Conservation (phyloP, 2,797 vertebrate genomes). For the Hippocampus kuda region DNA sequence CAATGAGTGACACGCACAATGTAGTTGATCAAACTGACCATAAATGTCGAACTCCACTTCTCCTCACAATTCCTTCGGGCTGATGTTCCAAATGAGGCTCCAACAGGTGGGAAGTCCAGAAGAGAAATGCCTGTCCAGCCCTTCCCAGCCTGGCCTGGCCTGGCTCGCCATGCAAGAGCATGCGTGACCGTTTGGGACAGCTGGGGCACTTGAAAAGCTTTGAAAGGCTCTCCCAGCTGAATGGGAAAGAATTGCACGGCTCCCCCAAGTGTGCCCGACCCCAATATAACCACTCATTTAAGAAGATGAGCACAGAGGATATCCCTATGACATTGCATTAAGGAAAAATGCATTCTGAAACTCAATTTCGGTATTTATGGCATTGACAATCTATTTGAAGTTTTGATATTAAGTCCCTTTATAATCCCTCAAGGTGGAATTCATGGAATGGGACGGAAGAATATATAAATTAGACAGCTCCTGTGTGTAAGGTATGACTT, state of each 20-base stretch:
- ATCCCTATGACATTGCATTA: neutral
- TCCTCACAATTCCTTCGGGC: conserved; percentile 10
- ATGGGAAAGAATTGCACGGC: conserved; percentile 59
- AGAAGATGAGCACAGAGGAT: conserved; percentile 1
- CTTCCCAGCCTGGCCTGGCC: conserved; percentile 15
- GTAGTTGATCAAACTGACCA: conserved; percentile 25
- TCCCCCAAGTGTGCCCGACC: conserved; percentile 3
- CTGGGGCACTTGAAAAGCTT: conserved; percentile 43
- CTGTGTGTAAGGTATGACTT: no score
- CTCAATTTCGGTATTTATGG: no score
- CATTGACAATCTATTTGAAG: no score
- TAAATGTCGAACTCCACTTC: conserved; percentile 18
- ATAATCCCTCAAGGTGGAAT: no score
- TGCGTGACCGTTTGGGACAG: conserved; percentile 54
- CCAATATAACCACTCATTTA: conserved; percentile 9
- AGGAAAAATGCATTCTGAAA: neutral
- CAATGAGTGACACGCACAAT: neutral
- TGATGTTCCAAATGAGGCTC: conserved; percentile 37
- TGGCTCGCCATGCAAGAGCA: conserved; percentile 12
- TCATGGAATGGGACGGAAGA: no score
- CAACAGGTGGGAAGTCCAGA: conserved; percentile 54
- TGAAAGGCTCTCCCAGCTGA: conserved; percentile 56
- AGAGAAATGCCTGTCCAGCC: conserved; percentile 30
- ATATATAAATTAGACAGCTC: no score
- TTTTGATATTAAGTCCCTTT: no score